phyloP scores from a whole-genome alignment of 2,113 vertebrate genomes.

The Anhinga rufa region DNA sequence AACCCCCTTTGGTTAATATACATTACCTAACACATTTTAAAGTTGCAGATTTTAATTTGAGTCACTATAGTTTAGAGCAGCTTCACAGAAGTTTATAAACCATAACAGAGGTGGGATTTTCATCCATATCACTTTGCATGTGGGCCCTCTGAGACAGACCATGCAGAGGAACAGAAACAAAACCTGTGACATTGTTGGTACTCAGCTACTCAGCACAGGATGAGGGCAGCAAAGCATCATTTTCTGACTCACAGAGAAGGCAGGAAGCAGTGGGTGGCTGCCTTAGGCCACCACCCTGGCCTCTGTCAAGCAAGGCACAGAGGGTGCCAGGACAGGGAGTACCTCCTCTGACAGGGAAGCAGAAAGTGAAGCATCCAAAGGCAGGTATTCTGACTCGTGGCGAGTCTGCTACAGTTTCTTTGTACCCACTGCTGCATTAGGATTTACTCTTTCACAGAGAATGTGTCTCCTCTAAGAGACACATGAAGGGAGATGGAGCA shows the following conservation, averaged over 20 bases:
- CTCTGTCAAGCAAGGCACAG: neutral
- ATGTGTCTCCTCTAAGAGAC: neutral
- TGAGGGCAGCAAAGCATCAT: constrained; percentile 8
- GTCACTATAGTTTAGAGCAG: neutral
- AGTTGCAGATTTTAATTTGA: neutral
- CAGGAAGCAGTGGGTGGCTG: neutral
- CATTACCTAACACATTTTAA: neutral
- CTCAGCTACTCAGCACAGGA: neutral
- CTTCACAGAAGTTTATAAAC: neutral
- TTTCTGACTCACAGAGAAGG: neutral
- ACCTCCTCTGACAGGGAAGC: neutral
- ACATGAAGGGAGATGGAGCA: neutral
- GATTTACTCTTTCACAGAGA: neutral
- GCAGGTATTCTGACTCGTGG: accelerated
- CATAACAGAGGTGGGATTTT: neutral
- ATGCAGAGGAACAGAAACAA: neutral
- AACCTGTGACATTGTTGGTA: neutral
- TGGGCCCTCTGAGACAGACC: neutral
- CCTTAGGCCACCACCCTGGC: neutral
- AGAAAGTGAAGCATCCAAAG: neutral
- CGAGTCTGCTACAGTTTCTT: neutral
- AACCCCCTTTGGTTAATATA: neutral
- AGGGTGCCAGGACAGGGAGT: neutral
- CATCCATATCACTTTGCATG: accelerated
- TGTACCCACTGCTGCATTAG: neutral